A percentile compares a stretch with the other conserved stretches of the same genome.
These are phyloP conservation scores for Podarcis cretensis DNA, from an alignment of 2,113 vertebrate species.

Conservation along the genomic window DNA sequence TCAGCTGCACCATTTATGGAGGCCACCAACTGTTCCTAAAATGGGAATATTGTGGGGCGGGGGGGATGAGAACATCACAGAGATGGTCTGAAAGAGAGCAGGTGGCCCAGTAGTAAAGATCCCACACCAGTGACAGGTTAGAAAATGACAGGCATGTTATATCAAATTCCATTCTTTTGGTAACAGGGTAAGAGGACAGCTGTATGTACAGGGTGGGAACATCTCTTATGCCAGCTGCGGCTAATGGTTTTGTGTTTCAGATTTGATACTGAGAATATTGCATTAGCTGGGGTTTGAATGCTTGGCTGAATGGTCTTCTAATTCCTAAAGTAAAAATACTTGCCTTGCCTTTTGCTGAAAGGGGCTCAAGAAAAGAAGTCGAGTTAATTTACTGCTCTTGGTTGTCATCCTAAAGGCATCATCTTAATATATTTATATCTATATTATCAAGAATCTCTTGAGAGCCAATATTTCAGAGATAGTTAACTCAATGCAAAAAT, in stretches of 20 bases:
- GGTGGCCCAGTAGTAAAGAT: background rate
- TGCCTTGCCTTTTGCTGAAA: slow-evolving; percentile 42
- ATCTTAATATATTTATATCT: slow-evolving; percentile 1
- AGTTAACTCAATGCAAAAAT: slow-evolving; percentile 70
- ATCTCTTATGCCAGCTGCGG: background rate
- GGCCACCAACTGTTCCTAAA: background rate
- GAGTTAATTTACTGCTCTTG: slow-evolving; percentile 38
- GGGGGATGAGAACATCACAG: background rate
- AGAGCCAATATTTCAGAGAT: slow-evolving; percentile 63
- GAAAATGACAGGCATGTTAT: background rate
- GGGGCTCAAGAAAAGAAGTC: slow-evolving; percentile 30
- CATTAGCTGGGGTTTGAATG: background rate
- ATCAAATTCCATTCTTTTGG: background rate
- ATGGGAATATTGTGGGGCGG: background rate
- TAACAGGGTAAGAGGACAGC: accelerated
- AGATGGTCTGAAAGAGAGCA: background rate
- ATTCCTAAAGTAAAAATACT: slow-evolving; percentile 21
- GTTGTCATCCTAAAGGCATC: slow-evolving; percentile 23
- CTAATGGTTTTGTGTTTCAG: slow-evolving; percentile 8
- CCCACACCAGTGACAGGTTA: background rate
- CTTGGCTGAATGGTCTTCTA: background rate
- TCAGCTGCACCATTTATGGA: accelerated
- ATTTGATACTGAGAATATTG: slow-evolving; percentile 7
- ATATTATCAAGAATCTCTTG: background rate
- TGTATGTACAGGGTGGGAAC: background rate